Base-by-base conservation (phyloP, 2,888 invertebrate genomes). In the Heteromurus nitidus region DNA sequence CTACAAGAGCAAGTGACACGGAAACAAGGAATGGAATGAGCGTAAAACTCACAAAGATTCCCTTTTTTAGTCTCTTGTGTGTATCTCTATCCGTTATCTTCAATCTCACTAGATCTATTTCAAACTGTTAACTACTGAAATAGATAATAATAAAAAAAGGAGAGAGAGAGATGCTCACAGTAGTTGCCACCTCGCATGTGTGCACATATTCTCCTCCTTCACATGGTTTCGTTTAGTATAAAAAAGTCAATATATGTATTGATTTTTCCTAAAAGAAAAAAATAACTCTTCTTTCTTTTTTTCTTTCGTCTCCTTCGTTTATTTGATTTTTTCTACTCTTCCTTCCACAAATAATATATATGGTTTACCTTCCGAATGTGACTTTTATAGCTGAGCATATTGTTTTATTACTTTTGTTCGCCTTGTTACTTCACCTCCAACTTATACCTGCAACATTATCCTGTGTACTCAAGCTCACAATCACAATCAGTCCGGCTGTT, bases 371-470 rank as follows among this genome's bases (percentile, higher is more conserved):
- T 75, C 65, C 65, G 28, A 65, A 65, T 75, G 65, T 75, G 74
- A 75, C 74, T 75, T 75, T 75, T 75, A 75, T 67, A 64, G 74
- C 74, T 28, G 65, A 53, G 50, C 74, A 55, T n/a, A n/a, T 55
- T 64, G 74, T 55, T 75, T 75, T 75, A 75, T 75, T 75, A 53
- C 74, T 55, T 75, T 75, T 65, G 55, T 42, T 75, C 74, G 65
- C 74, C 74, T 75, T 75, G 64, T 73, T 72, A 30, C 55, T 64
- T 47, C 20, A 50, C 36, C 13, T 36, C 5, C 36, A 5, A 36
- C 7, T 36, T n/a, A n/a, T n/a, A n/a, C n/a, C n/a, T n/a, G n/a
- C n/a, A n/a, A n/a, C n/a, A n/a, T n/a, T n/a, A n/a, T n/a, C n/a
- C n/a, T n/a, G n/a, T n/a, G n/a, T n/a, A n/a, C n/a, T n/a, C n/a